Evolutionary conservation across 2,797 vertebrate genomes (phyloP), one percentile per base, ranked within the genome.

Genomic region (Onychomys arenicola): DNA sequence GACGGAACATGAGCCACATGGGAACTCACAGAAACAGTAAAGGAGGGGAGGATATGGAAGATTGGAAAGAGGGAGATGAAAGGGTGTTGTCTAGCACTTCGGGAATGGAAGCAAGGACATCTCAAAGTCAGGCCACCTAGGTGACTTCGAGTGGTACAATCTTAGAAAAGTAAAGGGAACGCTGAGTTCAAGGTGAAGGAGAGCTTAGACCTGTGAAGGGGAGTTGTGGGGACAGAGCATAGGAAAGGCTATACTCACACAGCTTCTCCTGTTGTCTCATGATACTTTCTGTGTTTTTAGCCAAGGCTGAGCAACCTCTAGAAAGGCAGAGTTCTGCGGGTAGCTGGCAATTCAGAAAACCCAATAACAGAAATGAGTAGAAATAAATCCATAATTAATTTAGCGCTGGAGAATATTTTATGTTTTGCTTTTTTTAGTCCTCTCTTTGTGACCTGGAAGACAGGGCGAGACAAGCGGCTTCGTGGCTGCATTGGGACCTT

Each of bases 401-500:
- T 76, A 96, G 97, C 96, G 69, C 92, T 98, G 94, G 95, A 97
- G 94, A 95, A 84, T 96, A 76, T 98, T 98, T 92, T 98, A 1
- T 98, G 46, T 91, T 83, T 97, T 97, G 97, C 46, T 97, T 96
- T 98, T 98, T 98, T 92, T 97, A 99, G 99, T 98, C 99, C 99
- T 17, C 98, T 99, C 96, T 99, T 99, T 99, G 99, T 99, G 98
- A 99, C 99, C 46, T 99, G 99, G 99, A 99, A 99, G 98, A 99
- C 98, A 96, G 99, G 99, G 97, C 98, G 99, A 97, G 99, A 99
- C 98, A 99, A 99, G 97, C 98, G 99, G 97, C 99, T 99, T 98
- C 98, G 99, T 98, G 99, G 99, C 98, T 99, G 99, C 98, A 99
- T 99, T 7, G 99, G 99, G 96, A 99, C 99, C 98, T 99, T 99